phyloP scores from a whole-genome alignment of 92 coral and sea anemone genomes.

The Paramuricea clavata region DNA sequence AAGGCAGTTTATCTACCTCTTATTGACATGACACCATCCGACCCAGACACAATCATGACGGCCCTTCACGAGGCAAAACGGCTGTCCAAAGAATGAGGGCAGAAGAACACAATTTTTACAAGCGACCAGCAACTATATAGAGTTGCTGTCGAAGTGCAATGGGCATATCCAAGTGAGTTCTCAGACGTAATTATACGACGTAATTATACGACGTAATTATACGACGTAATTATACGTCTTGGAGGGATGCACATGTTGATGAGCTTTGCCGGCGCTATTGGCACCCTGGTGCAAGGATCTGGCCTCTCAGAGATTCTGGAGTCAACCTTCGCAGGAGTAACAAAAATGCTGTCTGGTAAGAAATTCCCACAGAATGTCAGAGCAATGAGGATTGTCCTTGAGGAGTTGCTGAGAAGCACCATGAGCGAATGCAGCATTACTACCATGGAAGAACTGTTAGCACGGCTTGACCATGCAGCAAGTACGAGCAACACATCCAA shows the following conservation, averaged over 20 bases:
- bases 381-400: slow-evolving; percentile 63
- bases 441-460: slow-evolving; percentile 35
- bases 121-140: slow-evolving; percentile 71
- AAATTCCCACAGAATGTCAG: slow-evolving; percentile 73
- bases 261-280: slow-evolving; percentile 72
- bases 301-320: slow-evolving; percentile 67
- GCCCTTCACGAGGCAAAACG: slow-evolving; percentile 71
- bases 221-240: slow-evolving; percentile 68
- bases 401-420: slow-evolving; percentile 64
- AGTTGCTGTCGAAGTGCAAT: slow-evolving; percentile 63
- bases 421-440: slow-evolving; percentile 26
- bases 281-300: slow-evolving; percentile 73
- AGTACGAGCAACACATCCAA: slow-evolving; percentile 57
- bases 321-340: slow-evolving; percentile 67
- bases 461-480: slow-evolving; percentile 60
- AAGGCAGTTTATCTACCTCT: slow-evolving; percentile 71
- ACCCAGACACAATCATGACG: slow-evolving; percentile 76
- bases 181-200: slow-evolving; percentile 68
- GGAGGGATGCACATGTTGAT: slow-evolving; percentile 75
- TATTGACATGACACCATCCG: slow-evolving; percentile 72
- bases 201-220: too few relatives aligned
- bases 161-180: slow-evolving; percentile 62
- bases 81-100: slow-evolving; percentile 67
- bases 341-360: slow-evolving; percentile 66
- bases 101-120: slow-evolving; percentile 61